phyloP scores from a whole-genome alignment of 2,888 invertebrate genomes.

The Megastigmus dorsalis region DNA sequence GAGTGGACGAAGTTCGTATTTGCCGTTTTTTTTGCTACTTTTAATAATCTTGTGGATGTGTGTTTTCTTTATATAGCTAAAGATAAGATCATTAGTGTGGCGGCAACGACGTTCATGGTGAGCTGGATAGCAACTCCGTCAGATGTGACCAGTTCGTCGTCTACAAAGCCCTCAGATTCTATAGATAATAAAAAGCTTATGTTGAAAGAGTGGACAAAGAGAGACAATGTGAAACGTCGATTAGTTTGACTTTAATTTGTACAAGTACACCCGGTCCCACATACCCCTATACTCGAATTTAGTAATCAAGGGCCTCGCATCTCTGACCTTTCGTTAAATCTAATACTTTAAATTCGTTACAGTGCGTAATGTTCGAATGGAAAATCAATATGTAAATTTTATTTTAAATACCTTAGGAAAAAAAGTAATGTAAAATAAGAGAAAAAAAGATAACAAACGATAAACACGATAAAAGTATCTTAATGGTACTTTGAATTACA shows the following conservation, averaged over 20 bases:
- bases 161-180: conserved; percentile 69
- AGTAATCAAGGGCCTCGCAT: conserved; percentile 15
- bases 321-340: background rate
- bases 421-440: conserved; percentile 1
- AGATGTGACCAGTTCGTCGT: conserved; percentile 67
- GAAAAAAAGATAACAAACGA: too few relatives aligned
- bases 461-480: too few relatives aligned
- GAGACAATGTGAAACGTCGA: conserved; percentile 5
- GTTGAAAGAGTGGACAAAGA: conserved; percentile 47
- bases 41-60: conserved; percentile 9
- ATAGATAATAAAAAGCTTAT: conserved; percentile 69
- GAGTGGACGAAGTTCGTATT: conserved; percentile 34
- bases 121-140: conserved; percentile 70
- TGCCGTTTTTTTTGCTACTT: background rate
- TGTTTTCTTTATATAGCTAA: conserved; percentile 62
- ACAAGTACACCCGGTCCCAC: conserved; percentile 53
- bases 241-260: conserved; percentile 33
- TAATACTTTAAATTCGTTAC: background rate
- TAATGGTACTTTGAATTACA: too few relatives aligned
- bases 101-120: conserved; percentile 69
- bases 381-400: conserved; percentile 15
- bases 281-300: conserved; percentile 36
- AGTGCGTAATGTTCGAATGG: conserved; percentile 3
- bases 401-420: background rate
- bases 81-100: conserved; percentile 70